These are phyloP conservation scores for Nomada ruficornis DNA, from an alignment of 2,888 invertebrate genomes.

Conservation along the genomic window DNA sequence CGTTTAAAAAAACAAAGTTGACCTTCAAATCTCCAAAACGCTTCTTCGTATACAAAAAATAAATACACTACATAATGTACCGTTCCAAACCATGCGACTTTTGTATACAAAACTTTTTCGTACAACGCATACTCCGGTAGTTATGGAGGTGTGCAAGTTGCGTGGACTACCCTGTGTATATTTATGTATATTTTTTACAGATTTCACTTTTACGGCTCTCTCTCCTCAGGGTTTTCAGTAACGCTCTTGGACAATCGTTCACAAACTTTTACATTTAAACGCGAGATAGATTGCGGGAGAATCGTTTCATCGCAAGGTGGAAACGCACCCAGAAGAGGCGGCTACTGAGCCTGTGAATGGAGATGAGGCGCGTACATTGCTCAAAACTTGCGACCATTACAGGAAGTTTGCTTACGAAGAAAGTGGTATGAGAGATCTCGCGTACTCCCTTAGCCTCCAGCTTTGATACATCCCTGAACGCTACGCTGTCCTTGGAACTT, in stretches of 20 bases:
- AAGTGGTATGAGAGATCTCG: slow-evolving; percentile 44
- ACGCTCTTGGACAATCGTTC: slow-evolving; percentile 65
- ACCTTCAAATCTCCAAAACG: no score
- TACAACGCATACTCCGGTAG: no score
- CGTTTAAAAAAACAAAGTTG: no score
- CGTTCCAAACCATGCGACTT: no score
- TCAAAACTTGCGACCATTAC: slow-evolving; percentile 77
- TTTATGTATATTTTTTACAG: background rate
- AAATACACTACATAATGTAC: no score
- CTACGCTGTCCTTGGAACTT: slow-evolving; percentile 55
- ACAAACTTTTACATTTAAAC: slow-evolving; percentile 69
- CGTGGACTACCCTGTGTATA: no score
- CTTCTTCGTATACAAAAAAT: no score
- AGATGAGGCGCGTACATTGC: slow-evolving; percentile 70
- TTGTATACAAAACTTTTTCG: no score
- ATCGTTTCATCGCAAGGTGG: slow-evolving; percentile 32
- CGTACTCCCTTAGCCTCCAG: slow-evolving; percentile 47
- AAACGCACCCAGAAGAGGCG: slow-evolving; percentile 34
- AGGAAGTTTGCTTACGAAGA: slow-evolving; percentile 60
- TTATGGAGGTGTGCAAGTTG: no score
- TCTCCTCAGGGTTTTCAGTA: background rate
- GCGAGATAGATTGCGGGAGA: slow-evolving; percentile 38
- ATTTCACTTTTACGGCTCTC: slow-evolving; percentile 3
- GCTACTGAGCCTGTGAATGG: slow-evolving; percentile 37
- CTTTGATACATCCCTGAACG: slow-evolving; percentile 59